Base-by-base conservation (phyloP, 2,113 vertebrate genomes). In the Psammodynastes pulverulentus region DNA sequence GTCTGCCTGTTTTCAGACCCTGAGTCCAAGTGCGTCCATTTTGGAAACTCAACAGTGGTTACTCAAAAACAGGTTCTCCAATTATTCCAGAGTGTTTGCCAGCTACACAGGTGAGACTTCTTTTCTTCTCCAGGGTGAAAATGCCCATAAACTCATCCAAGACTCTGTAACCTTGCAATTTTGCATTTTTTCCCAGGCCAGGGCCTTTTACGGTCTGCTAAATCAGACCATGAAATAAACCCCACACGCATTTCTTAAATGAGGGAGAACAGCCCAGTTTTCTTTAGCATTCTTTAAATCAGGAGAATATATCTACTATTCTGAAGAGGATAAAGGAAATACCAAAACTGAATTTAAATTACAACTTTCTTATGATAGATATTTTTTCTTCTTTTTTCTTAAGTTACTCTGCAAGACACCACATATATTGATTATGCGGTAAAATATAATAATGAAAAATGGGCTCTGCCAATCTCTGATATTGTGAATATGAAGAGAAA, bases 11-110 rank as follows among this genome's bases (percentile, higher is more conserved):
- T 43, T 67, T 29, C 95, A 95, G 95, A 93, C 89, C 49, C 95
- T 95, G 90, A 96, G 87, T 84, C 94, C 96, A 17, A 94, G 91
- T 15, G 93, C 95, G 21, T 96, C 96, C 90, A 95, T 96, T 23
- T 85, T 91, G 91, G 96, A 97, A 72, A 97, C 94, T 0, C 96
- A 96, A 93, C 96, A 96, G 86, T 97, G 97, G 96, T 85, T 96
- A n/a, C 89, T 94, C 84, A n/a, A 19, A 21, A 93, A 94, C 51
- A 26, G 91, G 72, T 97, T 97, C 88, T 95, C 96, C 43, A 67
- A 93, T 91, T 97, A 93, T 91, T 85, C 94, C 9, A 23, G 92
- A 51, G 29, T 86, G 46, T 94, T 96, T n/a, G 56, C 96, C 91
- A 97, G 43, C 92, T 97, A 97, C 89, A 89, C 56, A 19, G 96